Evolutionary conservation across 2,113 vertebrate genomes (phyloP).

Genomic region (western clawed frog (Xenopus tropicalis)): UCB_Xtro_10.0 CM004443.2:138707001-138707500

Average conservation of each 20-base stretch:
- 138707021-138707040: conserved; percentile 8
- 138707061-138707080: not conserved
- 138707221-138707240: not conserved
- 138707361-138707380: no score
- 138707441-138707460: no score
- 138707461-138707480: no score
- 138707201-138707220: not conserved
- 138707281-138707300: no score
- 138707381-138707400: no score
- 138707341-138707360: no score
- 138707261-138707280: not conserved
- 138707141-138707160: not conserved
- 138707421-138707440: no score
- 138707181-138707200: not conserved
- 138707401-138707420: no score
- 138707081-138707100: not conserved
- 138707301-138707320: no score
- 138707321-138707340: no score
- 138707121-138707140: not conserved
- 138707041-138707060: conserved; percentile 12
- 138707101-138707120: not conserved
- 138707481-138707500: no score
- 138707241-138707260: not conserved
- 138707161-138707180: not conserved
- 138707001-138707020: not conserved